Base-by-base conservation (phyloP, 2,888 invertebrate species). In the Palloptera scutellata region DNA sequence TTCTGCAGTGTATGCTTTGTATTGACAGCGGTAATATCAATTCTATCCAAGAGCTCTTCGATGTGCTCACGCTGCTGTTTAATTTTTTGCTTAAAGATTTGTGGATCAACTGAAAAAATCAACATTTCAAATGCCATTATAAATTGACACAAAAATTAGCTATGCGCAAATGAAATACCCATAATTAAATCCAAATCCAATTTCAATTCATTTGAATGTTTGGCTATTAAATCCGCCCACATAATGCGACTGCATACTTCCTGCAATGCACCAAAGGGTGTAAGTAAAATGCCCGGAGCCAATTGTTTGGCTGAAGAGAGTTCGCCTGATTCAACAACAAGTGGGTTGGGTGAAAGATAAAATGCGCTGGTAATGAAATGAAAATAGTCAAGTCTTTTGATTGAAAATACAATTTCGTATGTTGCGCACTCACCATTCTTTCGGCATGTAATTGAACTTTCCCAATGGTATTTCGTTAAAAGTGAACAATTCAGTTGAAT, bases 231-330 rank as follows among this genome's bases (percentile, higher is more conserved):
- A 67, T 81, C 77, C 76, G 81, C 81, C 82, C 83, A 84, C 73
- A 79, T 77, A 75, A 81, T 78, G 67, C 81, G 80, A 74, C 77
- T 76, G 61, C 78, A 77, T 57, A 84, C 82, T 80, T 84, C 83
- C 78, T 82, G 78, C 70, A 83, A 69, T 45, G 80, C 80, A 15
- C 83, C 84, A 59, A 74, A 75, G 54, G 83, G 78, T 69, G 84
- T 84, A 59, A 83, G 75, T 70, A 84, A 72, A 71, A 79, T 72
- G 64, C 83, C 83, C 8, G 84, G 84, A 19, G 77, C 78, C 74
- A 83, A 73, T 73, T 83, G 83, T 41, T 82, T 75, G 69, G 81
- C 79, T 61, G 82, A 80, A 42, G 78, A 76, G 54, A 83, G 75
- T 72, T 83, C 83, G 70, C 78, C 77, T 53, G 77, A 75, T 61